Evolutionary conservation across 1,140 invertebrate species (phyloP).

Genomic region (Macrobrachium rosenbergii): DNA sequence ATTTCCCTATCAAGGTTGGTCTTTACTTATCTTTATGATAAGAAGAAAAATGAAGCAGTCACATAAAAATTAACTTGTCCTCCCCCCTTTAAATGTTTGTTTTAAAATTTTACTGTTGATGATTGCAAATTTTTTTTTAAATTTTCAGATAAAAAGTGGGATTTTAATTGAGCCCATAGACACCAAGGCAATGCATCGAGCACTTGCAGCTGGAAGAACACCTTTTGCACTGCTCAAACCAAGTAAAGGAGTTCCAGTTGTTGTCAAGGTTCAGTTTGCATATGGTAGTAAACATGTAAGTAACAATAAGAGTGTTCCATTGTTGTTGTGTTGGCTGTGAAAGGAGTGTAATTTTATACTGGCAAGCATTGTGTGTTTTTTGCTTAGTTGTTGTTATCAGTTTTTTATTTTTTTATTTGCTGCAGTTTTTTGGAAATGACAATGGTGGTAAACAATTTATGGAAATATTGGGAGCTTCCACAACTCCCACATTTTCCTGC

Average conservation of each 20-base stretch:
- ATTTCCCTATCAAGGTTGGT: too few species aligned
- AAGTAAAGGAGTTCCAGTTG: conserved; percentile 75
- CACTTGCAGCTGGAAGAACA: conserved; percentile 72
- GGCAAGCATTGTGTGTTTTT: neutral
- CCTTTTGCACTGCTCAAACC: conserved; percentile 76
- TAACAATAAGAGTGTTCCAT: neutral
- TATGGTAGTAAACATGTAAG: conserved; percentile 73
- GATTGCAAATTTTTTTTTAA: neutral
- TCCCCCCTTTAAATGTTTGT: too few species aligned
- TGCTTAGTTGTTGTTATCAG: neutral
- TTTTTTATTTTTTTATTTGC: too few species aligned
- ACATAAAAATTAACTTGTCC: too few species aligned
- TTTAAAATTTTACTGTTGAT: too few species aligned
- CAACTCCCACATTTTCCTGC: too few species aligned
- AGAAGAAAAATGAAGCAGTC: too few species aligned
- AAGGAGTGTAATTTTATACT: neutral
- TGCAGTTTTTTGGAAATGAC: too few species aligned
- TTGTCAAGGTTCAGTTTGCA: conserved; percentile 75
- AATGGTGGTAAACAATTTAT: too few species aligned
- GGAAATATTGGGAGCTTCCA: too few species aligned
- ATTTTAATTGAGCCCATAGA: conserved; percentile 75
- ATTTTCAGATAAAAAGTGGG: conserved; percentile 68
- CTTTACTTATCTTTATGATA: too few species aligned
- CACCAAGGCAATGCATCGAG: conserved; percentile 75
- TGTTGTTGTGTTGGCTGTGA: neutral